Evolutionary conservation across 2,797 vertebrate species (phyloP), one percentile per base, ranked within the genome.

Genomic region (Chaetophractus vellerosus): DNA sequence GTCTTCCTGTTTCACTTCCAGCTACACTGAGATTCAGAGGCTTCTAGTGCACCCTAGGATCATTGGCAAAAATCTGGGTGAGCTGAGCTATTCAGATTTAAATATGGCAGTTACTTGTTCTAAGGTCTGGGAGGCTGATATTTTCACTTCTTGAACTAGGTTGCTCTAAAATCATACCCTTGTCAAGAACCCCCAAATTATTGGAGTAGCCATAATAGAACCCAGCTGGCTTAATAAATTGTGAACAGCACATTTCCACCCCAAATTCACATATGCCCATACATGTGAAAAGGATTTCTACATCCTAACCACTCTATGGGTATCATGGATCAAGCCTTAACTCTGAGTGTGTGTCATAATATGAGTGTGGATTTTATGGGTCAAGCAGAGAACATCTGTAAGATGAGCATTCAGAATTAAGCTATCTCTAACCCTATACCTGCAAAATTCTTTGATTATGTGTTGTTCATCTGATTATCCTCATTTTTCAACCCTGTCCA

Each of bases 71-170:
- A 93, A 87, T 90, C 88, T 69, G 33, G 2, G 38, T 36, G 50
- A 72, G 55, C 23, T 36, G 50, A 72, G 55, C 23, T 66, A 5
- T 87, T 93, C 31, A 79, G 18, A 92, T 95, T 83, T 92, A 80
- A 91, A 50, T 75, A 69, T 87, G 63, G 81, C n/a, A 71, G 33
- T 74, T 82, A 71, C 72, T 76, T 90, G 33, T 92, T 81, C 41
- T 78, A 36, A 93, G 68, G 23, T 61, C 74, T 84, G 18, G 7
- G 78, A 86, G 89, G 28, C 48, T 83, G 36, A 61, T 31, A 82
- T 81, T 87, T 93, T 91, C 38, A 94, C 57, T 93, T 68, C 61
- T 31, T 86, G 89, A 76, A 87, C 26, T 72, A 74, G 66, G 26
- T 48, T 93, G 33, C 57, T 93, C 31, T 93, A 79, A 94, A 95